Evolutionary conservation across 2,113 vertebrate genomes (phyloP).

Genomic region (Caretta caretta): DNA sequence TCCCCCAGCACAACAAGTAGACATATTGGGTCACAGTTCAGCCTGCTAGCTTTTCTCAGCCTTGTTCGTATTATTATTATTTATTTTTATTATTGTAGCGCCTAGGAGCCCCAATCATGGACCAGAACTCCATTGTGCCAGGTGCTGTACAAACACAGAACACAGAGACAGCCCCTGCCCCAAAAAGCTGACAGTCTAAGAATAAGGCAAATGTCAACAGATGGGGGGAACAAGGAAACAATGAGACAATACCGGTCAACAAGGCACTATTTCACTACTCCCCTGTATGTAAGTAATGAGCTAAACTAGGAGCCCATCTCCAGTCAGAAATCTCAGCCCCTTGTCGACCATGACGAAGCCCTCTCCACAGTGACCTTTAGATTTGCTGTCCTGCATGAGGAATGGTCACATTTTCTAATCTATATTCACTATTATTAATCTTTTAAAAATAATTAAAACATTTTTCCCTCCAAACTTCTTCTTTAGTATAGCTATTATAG

Average conservation of each 20-base stretch:
- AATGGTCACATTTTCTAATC: background rate
- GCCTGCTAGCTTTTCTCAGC: background rate
- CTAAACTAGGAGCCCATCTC: background rate
- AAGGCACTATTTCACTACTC: background rate
- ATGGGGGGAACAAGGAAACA: background rate
- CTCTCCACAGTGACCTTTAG: background rate
- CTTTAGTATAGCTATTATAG: background rate
- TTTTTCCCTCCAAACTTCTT: background rate
- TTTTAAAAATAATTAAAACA: background rate
- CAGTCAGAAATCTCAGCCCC: background rate
- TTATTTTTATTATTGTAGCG: background rate
- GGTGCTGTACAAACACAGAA: background rate
- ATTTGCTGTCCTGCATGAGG: background rate
- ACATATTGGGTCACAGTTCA: background rate
- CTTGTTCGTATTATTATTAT: background rate
- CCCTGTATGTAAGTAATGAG: background rate
- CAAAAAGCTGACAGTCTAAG: background rate
- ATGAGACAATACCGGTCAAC: background rate
- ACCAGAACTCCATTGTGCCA: background rate
- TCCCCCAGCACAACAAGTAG: background rate
- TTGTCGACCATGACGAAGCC: background rate
- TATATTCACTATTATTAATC: background rate
- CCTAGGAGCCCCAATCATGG: background rate
- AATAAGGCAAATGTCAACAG: background rate
- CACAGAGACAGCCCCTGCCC: background rate